Evolutionary conservation across 2,797 vertebrate genomes (phyloP), one percentile per base, ranked within the genome.

Genomic region (Glossophaga mutica): DNA sequence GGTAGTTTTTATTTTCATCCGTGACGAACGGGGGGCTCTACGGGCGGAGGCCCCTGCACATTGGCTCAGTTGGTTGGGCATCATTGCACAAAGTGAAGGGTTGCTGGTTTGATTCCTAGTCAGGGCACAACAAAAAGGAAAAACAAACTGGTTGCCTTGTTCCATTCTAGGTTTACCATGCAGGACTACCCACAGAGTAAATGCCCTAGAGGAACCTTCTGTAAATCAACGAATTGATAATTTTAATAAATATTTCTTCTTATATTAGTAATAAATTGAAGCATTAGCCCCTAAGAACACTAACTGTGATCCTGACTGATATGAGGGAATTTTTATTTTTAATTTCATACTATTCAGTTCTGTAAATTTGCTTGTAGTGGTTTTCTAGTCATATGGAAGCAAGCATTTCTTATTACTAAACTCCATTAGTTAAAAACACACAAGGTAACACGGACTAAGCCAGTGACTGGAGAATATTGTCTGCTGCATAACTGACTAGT

Each of bases 161-260:
- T 39, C 39, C 39, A 39, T 39, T 39, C 39, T 39, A 39, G 39
- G 39, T 39, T 39, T 39, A 39, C 39, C 39, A 39, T 39, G 39
- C 39, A 39, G 39, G 39, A 39, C 39, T 6, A 39, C 39, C 39
- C 39, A 39, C 39, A 39, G 39, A 39, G 39, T 39, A 39, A 39
- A 39, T 39, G 39, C 39, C 39, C 67, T 81, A 32, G 91, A 87
- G 90, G 39, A 10, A 76, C 42, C 46, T 76, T 74, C 50, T 81
- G 24, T 46, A 78, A 50, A 24, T 71, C 91, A 94, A 68, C 57
- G 50, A 67, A 71, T 71, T 48, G 89, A 85, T 95, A 44, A 8
- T 90, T 87, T 96, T 76, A 90, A 77, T 92, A 84, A 65, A 90
- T 4, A 88, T 67, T 50, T 88, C 10, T 77, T 18, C 22, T 50